Base-by-base conservation (phyloP, 2,113 vertebrate genomes). In the Aspiorhynchus laticeps region DNA sequence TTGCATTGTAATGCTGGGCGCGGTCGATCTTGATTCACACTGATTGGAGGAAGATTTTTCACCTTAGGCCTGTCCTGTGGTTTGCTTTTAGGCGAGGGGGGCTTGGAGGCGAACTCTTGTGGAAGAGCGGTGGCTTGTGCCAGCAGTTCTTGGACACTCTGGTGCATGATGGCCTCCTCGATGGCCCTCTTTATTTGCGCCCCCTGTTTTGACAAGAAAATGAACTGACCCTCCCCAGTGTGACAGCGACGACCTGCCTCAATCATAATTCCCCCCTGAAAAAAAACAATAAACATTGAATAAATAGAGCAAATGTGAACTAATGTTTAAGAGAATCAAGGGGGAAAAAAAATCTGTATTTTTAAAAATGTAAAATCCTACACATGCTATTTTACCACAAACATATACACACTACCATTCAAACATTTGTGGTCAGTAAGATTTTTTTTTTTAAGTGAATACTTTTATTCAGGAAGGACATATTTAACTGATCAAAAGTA, bases 201-300 rank as follows among this genome's bases (percentile, higher is more conserved):
- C 3, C 95, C 96, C 0, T 93, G 88, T 0, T 88, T 90, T 73
- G 96, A 96, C 90, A 93, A 91, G 93, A 98, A 97, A 88, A 93
- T 95, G 78, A 98, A 98, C 73, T 96, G 85, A 41, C 97, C 97
- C 79, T 96, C 96, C 0, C 97, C 97, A 0, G 97, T 97, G 43
- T 96, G 91, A 14, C 97, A 97, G 83, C 95, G 96, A 12, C 95
- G 96, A 36, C 97, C 97, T 0, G 97, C 97, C 90, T 97, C 97
- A 0, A 98, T 96, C 88, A 95, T 95, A 90, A 98, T 95, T 7
- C 92, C 93, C 1, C 90, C 93, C 93, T 95, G 91, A 14, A 86
- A 71, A 51, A 83, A 59, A n/a, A 59, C 8, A 61, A n/a, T n/a
- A 61, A n/a, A 61, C n/a, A 61, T 10, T 61, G 21, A 61, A n/a